Evolutionary conservation across 2,113 vertebrate species (phyloP).

Genomic region (Perca schrenkii): DNA sequence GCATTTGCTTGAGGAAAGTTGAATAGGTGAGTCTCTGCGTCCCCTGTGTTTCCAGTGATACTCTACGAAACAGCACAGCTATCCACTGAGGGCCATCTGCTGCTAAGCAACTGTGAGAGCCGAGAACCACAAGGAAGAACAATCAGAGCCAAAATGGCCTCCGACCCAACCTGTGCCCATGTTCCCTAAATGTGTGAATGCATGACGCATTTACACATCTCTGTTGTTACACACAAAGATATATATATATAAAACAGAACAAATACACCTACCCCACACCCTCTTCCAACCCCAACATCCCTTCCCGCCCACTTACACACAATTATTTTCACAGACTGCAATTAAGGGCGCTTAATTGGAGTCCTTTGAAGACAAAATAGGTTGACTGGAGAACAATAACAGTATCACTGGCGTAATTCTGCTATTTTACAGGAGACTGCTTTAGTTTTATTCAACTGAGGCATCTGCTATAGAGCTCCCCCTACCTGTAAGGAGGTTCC

Average conservation of each 20-base stretch:
- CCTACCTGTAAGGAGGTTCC: conserved; percentile 81
- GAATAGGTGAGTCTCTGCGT: conserved; percentile 36
- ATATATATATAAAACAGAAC: conserved; percentile 59
- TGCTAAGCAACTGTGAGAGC: conserved; percentile 81
- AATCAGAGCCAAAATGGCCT: conserved; percentile 72
- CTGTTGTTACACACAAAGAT: conserved; percentile 72
- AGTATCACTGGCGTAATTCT: conserved; percentile 79
- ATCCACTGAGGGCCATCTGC: conserved; percentile 69
- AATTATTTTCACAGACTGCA: conserved; percentile 77
- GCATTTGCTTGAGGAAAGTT: conserved; percentile 28
- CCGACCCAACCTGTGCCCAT: conserved; percentile 84
- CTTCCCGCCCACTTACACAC: conserved; percentile 63
- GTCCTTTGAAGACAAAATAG: conserved; percentile 76
- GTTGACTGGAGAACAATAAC: conserved; percentile 72
- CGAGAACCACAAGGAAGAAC: conserved; percentile 79
- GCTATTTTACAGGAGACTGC: conserved; percentile 74
- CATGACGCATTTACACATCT: conserved; percentile 82
- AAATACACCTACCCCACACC: conserved; percentile 61
- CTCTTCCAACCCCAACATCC: conserved; percentile 26
- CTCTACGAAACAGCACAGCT: conserved; percentile 77
- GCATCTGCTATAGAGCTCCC: conserved; percentile 85
- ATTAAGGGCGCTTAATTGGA: conserved; percentile 82
- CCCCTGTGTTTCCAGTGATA: conserved; percentile 81
- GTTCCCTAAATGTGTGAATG: conserved; percentile 85
- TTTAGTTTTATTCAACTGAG: conserved; percentile 54